These are phyloP conservation scores for Lordiphosa andalusiaca DNA, from an alignment of 2,888 invertebrate species.

Conservation along the genomic window DNA sequence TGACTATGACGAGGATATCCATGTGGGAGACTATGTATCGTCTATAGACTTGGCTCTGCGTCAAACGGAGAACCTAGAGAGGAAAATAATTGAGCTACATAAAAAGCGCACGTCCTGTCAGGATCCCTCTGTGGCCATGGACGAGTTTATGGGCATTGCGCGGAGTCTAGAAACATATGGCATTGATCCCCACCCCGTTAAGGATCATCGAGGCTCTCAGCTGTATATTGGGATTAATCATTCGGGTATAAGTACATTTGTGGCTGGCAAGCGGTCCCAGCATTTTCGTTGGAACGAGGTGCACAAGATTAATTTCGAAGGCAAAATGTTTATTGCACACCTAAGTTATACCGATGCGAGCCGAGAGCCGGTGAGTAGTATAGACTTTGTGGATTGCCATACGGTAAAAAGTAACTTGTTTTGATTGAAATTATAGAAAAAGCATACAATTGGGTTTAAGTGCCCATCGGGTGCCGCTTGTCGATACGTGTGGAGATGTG, in stretches of 20 bases:
- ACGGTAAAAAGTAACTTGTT: not conserved
- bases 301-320: constrained; percentile 97
- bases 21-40: constrained; percentile 93
- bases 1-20: constrained; percentile 93
- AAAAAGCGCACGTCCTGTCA: constrained; percentile 92
- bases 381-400: no score
- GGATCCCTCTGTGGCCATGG: constrained; percentile 92
- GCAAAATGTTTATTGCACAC: constrained; percentile 98
- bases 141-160: constrained; percentile 94
- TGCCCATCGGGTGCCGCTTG: constrained; percentile 95
- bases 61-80: constrained; percentile 95
- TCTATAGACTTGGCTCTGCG: constrained; percentile 94
- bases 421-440: constrained; percentile 85
- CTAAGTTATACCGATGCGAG: constrained; percentile 94
- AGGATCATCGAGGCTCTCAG: constrained; percentile 95
- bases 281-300: constrained; percentile 98
- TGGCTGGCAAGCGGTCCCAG: constrained; percentile 94
- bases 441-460: constrained; percentile 96
- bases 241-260: constrained; percentile 96
- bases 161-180: constrained; percentile 97
- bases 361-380: constrained; percentile 75
- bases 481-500: constrained; percentile 98
- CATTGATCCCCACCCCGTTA: constrained; percentile 98
- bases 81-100: constrained; percentile 95
- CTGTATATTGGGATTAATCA: constrained; percentile 97